These are phyloP conservation scores for Cheilosia impressa DNA, from an alignment of 2,888 invertebrate species.

Conservation along the genomic window DNA sequence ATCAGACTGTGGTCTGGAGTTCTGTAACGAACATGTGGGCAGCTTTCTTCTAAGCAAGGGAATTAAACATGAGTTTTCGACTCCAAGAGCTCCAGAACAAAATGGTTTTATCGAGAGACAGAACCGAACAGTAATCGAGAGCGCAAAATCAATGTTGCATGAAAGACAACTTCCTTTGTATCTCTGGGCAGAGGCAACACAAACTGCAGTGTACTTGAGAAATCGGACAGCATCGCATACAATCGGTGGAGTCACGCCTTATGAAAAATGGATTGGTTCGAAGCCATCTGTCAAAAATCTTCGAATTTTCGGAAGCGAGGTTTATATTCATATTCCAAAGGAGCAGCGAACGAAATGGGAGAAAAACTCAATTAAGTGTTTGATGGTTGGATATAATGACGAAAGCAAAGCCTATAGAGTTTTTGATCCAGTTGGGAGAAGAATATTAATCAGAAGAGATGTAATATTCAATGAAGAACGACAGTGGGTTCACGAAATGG, in stretches of 20 bases:
- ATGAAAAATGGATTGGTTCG: constrained; percentile 75
- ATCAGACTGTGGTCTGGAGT: constrained; percentile 62
- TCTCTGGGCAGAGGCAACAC: constrained; percentile 80
- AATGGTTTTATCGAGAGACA: constrained; percentile 53
- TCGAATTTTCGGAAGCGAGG: constrained; percentile 53
- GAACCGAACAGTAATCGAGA: constrained; percentile 47
- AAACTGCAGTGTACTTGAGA: constrained; percentile 78
- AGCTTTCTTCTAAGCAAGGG: constrained; percentile 24
- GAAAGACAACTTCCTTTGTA: constrained; percentile 19
- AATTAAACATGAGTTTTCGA: constrained; percentile 26
- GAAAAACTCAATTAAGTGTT: constrained; percentile 54
- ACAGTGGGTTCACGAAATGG: no score
- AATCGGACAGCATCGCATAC: constrained; percentile 77
- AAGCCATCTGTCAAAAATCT: constrained; percentile 69
- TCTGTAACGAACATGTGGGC: constrained; percentile 53
- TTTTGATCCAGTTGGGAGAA: no score
- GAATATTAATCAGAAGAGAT: no score
- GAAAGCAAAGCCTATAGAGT: constrained; percentile 19
- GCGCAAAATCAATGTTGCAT: constrained; percentile 53
- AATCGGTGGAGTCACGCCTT: constrained; percentile 70
- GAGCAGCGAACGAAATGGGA: constrained; percentile 68
- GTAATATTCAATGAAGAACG: no score
- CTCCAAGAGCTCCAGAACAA: constrained; percentile 55
- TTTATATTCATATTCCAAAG: constrained; percentile 50
- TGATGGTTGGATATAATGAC: constrained; percentile 50